A percentile compares a stretch with the other conserved stretches of the same genome.
Conservation (phyloP, 2,797 vertebrate species). For the Oreortyx pictus region DNA sequence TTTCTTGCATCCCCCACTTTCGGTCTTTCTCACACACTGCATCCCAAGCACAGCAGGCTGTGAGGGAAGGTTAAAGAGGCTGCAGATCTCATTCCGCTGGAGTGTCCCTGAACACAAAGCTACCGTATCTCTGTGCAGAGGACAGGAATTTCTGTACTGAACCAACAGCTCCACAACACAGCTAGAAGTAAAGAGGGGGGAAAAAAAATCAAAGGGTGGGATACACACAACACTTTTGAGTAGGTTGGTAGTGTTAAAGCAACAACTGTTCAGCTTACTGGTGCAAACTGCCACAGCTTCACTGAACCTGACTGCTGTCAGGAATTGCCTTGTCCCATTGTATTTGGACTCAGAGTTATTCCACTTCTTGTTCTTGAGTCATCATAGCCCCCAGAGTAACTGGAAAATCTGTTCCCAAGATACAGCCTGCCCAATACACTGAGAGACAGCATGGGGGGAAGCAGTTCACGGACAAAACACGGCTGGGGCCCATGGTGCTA, state of each 20-base stretch:
- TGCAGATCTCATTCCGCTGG: conserved; percentile 38
- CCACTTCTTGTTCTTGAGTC: not conserved
- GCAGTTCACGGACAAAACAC: not conserved
- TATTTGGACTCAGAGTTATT: not conserved
- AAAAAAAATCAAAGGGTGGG: not conserved
- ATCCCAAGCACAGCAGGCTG: conserved; percentile 37
- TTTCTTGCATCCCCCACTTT: conserved; percentile 19
- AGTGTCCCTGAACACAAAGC: not conserved
- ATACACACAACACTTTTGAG: not conserved
- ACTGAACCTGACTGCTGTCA: not conserved
- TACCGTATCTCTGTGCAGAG: not conserved
- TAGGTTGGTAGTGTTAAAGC: not conserved
- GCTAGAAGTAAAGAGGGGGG: not conserved
- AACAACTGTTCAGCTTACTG: not conserved
- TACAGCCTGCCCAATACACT: not conserved
- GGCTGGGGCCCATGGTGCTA: not conserved
- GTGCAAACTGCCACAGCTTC: not conserved
- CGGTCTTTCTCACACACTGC: conserved; percentile 48
- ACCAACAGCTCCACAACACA: not conserved
- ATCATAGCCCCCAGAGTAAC: not conserved
- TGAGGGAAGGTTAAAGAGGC: conserved; percentile 21
- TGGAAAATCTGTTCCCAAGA: not conserved
- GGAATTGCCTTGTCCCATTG: not conserved
- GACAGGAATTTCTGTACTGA: not conserved
- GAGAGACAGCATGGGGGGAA: not conserved